Conservation (phyloP, 2,113 vertebrate species). For the Regulus satrapa region DNA sequence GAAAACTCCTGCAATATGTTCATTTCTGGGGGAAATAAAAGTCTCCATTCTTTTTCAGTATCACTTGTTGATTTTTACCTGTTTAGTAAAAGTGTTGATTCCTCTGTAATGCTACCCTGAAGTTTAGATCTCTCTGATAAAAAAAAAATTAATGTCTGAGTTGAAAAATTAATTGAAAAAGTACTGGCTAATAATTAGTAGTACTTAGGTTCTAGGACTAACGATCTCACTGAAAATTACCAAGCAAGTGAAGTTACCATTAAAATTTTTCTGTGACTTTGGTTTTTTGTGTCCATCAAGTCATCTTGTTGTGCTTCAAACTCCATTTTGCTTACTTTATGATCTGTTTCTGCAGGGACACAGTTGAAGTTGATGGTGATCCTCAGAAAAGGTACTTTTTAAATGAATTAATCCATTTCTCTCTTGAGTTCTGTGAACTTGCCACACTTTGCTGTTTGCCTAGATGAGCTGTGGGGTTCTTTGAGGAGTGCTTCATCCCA, state of each 20-base stretch:
- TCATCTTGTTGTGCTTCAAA: neutral
- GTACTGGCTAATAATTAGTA: neutral
- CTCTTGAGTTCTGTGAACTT: neutral
- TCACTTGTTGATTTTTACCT: neutral
- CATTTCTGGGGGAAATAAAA: neutral
- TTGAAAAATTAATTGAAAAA: neutral
- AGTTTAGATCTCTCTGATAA: neutral
- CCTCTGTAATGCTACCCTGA: neutral
- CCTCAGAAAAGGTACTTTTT: conserved; percentile 75
- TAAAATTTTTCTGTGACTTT: neutral
- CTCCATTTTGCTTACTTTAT: neutral
- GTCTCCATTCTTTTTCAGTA: neutral
- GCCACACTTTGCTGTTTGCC: neutral
- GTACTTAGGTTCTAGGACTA: neutral
- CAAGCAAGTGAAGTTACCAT: neutral
- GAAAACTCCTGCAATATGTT: neutral
- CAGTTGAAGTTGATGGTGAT: conserved; percentile 76
- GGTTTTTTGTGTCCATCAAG: neutral
- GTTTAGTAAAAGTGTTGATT: neutral
- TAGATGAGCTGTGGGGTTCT: neutral
- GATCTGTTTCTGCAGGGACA: conserved; percentile 69
- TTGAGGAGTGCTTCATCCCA: neutral
- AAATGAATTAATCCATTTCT: neutral
- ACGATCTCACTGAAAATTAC: neutral
- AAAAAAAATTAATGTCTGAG: neutral